A percentile compares a stretch with the other conserved stretches of the same genome.
These are phyloP conservation scores for Tenthredo mesomela DNA, from an alignment of 2,888 invertebrate genomes.

Conservation along the genomic window DNA sequence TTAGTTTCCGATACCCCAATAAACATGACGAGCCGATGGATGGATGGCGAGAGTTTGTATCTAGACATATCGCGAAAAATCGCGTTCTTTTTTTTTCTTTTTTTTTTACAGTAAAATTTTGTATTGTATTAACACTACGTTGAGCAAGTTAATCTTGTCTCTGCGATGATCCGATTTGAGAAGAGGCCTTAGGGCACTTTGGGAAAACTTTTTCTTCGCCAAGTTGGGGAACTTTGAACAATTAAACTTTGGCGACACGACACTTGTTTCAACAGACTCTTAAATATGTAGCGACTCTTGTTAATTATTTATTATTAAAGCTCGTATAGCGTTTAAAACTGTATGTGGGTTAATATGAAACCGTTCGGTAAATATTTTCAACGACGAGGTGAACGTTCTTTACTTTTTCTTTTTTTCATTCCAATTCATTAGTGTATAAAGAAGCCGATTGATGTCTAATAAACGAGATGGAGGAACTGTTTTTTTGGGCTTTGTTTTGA, in stretches of 20 bases:
- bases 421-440: not conserved
- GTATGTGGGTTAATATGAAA: not conserved
- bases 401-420: not conserved
- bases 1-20: slow-evolving; percentile 15
- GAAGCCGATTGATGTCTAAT: not conserved
- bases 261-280: not conserved
- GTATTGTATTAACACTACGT: not conserved
- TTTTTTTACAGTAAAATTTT: not conserved
- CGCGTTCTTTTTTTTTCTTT: not conserved
- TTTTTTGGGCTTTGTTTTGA: not conserved
- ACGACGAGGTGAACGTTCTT: not conserved
- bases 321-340: not conserved
- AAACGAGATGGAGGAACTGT: not conserved
- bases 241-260: slow-evolving; percentile 9
- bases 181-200: not conserved
- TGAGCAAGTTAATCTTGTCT: not conserved
- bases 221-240: not conserved
- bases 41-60: too few relatives aligned
- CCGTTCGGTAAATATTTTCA: not conserved
- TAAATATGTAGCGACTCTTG: slow-evolving; percentile 12
- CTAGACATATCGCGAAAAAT: too few relatives aligned
- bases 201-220: not conserved
- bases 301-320: slow-evolving; percentile 16
- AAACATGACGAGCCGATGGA: not conserved
- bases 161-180: not conserved